These are phyloP conservation scores for Brienomyrus brachyistius DNA, from an alignment of 2,113 vertebrate species.

Conservation along the genomic window DNA sequence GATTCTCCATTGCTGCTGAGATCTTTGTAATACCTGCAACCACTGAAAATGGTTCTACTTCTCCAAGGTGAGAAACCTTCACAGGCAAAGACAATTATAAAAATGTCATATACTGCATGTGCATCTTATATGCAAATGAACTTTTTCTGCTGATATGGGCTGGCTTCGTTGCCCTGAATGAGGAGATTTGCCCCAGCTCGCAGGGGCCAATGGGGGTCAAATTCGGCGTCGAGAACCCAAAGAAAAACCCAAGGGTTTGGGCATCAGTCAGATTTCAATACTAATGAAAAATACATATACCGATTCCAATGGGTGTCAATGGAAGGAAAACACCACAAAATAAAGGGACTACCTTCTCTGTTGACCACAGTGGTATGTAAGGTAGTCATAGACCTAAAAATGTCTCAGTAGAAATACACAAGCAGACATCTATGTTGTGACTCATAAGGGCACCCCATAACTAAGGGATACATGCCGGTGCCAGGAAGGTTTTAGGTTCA, in stretches of 20 bases:
- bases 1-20: not conserved
- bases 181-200: not conserved
- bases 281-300: not conserved
- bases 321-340: not conserved
- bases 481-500: not conserved
- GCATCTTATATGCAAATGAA: not conserved
- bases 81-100: not conserved
- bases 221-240: not conserved
- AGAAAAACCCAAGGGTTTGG: not conserved
- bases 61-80: not conserved
- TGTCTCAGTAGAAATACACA: not conserved
- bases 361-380: not conserved
- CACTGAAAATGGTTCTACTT: not conserved
- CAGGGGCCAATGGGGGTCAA: not conserved
- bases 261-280: not conserved
- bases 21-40: not conserved
- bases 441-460: not conserved
- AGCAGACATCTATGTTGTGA: not conserved
- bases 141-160: not conserved
- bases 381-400: not conserved
- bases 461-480: not conserved
- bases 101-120: not conserved
- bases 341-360: not conserved
- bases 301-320: not conserved
- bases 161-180: not conserved